Base-by-base conservation (phyloP, 1,140 invertebrate genomes). In the Ceratina calcarata region DNA sequence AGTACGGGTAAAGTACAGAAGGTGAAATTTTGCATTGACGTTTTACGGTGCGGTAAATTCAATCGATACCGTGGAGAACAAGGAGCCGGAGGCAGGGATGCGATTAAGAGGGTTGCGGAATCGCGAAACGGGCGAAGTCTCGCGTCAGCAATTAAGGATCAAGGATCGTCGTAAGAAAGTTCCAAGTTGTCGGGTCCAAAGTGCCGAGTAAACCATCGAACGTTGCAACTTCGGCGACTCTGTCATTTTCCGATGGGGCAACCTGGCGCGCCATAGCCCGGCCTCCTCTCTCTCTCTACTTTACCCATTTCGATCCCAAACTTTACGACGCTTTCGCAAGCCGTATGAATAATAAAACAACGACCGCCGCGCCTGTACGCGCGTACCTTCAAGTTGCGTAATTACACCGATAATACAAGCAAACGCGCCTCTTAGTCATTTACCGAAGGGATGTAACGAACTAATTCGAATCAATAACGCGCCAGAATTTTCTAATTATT, bases 391-490 rank as follows among this genome's bases (percentile, higher is more conserved):
- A 57, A 10, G 4, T 1, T 20, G 15, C 61, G 65, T 76, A 69
- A 68, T 76, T 76, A 76, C 20, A 65, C 32, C 15, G 65, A 75
- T 75, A 68, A 58, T 76, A 76, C 53, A 68, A 76, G 20, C 65
- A 37, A 68, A 18, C 27, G 53, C 16, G 49, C 7, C 8, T 60
- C 57, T 76, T 51, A 68, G 57, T 68, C 51, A 60, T 49, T 3
- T 51, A 37, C 16, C n/a, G 18, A 37, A 45, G 3, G 16, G 62
- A 10, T 71, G 18, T 18, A 45, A 62, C 49, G 62, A 37, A 18
- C 6, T n/a, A 20, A 16, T 68, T 58, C 68, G 45, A 68, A 76
- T 58, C 74, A 49, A 68, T 51, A 68, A 16, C 22, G 27, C 27
- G 4, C 37, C 2, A 10, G 10, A 45, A 45, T 45, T 45, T 10